Base-by-base conservation (phyloP, 2,113 vertebrate genomes). In the Anthoscopus minutus region DNA sequence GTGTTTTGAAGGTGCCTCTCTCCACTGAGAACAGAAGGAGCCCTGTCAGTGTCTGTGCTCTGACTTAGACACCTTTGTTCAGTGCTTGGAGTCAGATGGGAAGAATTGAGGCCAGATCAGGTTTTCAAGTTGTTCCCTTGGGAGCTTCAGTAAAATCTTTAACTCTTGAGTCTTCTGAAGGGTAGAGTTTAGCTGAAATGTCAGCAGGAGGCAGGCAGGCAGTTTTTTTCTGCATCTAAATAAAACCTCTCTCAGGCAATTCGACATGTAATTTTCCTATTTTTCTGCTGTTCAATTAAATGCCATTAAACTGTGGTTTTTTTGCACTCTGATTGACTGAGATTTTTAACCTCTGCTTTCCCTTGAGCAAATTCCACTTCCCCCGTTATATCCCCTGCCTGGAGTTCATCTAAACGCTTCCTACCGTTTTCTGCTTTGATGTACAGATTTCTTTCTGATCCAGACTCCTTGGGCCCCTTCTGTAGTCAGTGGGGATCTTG, bases 91-190 rank as follows among this genome's bases (percentile, higher is more conserved):
- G 62, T 94, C 82, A 77, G 61, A 11, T 56, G 79, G 67, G 86
- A 77, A 62, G 91, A 94, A 92, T 66, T 62, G 77, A 96, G 91
- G 86, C 73, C 94, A 93, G 77, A 81, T 65, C 90, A 93, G 83
- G 60, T 86, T 93, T 93, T 89, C 64, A 84, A 74, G 72, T 86
- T 88, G 33, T 51, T 94, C 80, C 88, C 69, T 25, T 11, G 5
- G 69, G 91, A 90, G 22, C 66, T 47, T 62, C 65, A 81, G 60
- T 90, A 11, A 73, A 62, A 62, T 91, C 67, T 93, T 95, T 94
- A 94, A 92, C 77, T 93, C 94, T 81, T 71, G 40, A 44, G 21
- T 56, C 78, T 72, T 91, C 83, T 81, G 56, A 94, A 90, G 60
- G 56, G 79, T 66, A 76, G 62, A 56, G 54, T 76, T 35, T 47